Evolutionary conservation across 1,140 invertebrate species (phyloP).

Genomic region (Zelostemma sp.): DNA sequence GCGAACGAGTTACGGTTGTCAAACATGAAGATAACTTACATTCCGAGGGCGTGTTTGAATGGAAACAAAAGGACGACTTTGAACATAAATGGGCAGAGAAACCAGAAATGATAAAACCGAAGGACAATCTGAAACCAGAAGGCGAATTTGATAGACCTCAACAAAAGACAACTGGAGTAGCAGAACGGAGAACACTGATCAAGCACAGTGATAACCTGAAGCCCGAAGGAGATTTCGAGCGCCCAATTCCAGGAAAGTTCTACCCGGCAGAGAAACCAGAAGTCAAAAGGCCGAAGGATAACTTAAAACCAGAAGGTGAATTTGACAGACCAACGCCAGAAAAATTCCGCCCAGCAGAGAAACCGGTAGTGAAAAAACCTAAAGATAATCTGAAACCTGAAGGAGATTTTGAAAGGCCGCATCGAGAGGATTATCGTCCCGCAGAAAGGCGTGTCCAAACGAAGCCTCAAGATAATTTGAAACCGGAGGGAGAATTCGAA

Average conservation of each 20-base stretch:
- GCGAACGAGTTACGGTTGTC: conserved; percentile 74
- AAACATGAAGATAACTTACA: conserved; percentile 73
- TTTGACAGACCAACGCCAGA: conserved; percentile 69
- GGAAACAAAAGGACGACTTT: conserved; percentile 58
- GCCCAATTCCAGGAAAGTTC: background rate
- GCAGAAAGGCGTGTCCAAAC: conserved; percentile 1
- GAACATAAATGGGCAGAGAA: conserved; percentile 64
- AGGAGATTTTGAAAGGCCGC: conserved; percentile 57
- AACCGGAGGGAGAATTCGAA: conserved; percentile 75
- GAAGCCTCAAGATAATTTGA: conserved; percentile 71
- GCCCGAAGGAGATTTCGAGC: conserved; percentile 76
- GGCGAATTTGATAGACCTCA: conserved; percentile 72
- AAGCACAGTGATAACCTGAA: conserved; percentile 72
- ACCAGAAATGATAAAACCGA: no score
- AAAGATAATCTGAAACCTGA: conserved; percentile 77
- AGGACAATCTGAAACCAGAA: no score
- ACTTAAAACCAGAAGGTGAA: conserved; percentile 73
- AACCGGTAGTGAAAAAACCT: conserved; percentile 72
- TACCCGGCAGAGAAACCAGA: conserved; percentile 45
- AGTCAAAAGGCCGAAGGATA: conserved; percentile 59
- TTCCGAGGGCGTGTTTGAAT: conserved; percentile 67
- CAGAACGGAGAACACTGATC: conserved; percentile 63
- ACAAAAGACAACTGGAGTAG: conserved; percentile 60
- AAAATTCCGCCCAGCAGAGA: conserved; percentile 67
- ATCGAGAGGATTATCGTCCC: conserved; percentile 59